These are phyloP conservation scores for Drosophila miranda DNA, from an alignment of 1,140 invertebrate species.

Conservation along the genomic window DNA sequence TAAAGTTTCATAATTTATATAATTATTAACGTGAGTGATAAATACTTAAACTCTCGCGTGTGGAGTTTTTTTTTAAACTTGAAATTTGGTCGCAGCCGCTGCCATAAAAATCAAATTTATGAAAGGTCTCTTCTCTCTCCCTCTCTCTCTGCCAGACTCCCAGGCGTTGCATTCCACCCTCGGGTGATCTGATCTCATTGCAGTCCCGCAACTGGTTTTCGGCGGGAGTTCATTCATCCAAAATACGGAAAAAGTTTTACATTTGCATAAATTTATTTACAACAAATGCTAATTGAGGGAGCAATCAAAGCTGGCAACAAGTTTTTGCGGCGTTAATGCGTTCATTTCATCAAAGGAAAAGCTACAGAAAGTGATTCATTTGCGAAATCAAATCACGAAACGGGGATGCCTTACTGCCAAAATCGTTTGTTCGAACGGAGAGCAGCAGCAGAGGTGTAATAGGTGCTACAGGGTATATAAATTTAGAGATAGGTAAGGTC, in stretches of 20 bases:
- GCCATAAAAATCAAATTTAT: constrained; percentile 68
- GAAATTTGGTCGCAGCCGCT: constrained; percentile 33
- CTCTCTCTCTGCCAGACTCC: too few relatives aligned
- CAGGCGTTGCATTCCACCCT: constrained; percentile 32
- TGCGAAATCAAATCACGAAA: constrained; percentile 33
- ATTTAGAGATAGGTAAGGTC: too few relatives aligned
- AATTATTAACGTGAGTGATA: constrained; percentile 33
- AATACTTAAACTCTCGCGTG: constrained; percentile 24
- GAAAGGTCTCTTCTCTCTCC: constrained; percentile 41
- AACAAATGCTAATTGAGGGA: constrained; percentile 51
- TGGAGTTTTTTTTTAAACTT: constrained; percentile 41
- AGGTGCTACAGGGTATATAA: too few relatives aligned
- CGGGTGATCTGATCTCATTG: constrained; percentile 1
- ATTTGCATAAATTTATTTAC: constrained; percentile 74
- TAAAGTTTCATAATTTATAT: constrained; percentile 11
- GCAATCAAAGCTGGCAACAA: constrained; percentile 49
- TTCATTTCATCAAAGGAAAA: constrained; percentile 15
- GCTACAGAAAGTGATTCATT: constrained; percentile 43
- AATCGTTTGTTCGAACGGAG: too few relatives aligned
- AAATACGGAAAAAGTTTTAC: constrained; percentile 79
- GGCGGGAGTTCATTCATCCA: constrained; percentile 74
- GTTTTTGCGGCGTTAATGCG: constrained; percentile 35
- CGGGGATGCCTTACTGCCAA: neutral
- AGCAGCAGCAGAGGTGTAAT: neutral
- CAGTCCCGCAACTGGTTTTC: constrained; percentile 58